Evolutionary conservation across 1,140 invertebrate genomes (phyloP).

Genomic region (Heliconius nattereri): DNA sequence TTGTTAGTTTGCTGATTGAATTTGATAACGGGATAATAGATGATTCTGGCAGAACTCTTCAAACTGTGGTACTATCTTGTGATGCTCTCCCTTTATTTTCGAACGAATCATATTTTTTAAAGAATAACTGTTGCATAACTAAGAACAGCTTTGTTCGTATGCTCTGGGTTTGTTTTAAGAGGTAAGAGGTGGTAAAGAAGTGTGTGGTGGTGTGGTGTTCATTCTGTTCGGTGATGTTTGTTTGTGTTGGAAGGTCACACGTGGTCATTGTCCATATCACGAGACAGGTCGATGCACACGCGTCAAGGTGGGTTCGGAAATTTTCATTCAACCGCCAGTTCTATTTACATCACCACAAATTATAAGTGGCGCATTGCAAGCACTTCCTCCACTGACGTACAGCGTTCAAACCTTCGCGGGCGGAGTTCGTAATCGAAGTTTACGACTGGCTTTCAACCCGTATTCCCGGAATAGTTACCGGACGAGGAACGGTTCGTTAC

Average conservation of each 20-base stretch:
- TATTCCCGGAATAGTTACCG: slow-evolving; percentile 56
- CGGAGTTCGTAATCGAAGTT: slow-evolving; percentile 49
- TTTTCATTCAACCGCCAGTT: slow-evolving; percentile 74
- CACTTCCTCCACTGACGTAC: slow-evolving; percentile 74
- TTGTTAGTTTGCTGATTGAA: slow-evolving; percentile 64
- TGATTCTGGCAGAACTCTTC: background rate
- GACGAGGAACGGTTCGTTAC: slow-evolving; percentile 52
- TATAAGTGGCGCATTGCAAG: slow-evolving; percentile 63
- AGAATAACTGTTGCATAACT: slow-evolving; percentile 43
- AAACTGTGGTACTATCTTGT: slow-evolving; percentile 19
- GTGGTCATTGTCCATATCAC: slow-evolving; percentile 64
- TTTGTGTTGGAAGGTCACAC: slow-evolving; percentile 69
- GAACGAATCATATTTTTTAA: slow-evolving; percentile 30
- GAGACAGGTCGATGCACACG: slow-evolving; percentile 73
- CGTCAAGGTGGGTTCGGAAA: slow-evolving; percentile 71
- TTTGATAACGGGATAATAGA: slow-evolving; percentile 48
- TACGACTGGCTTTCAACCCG: slow-evolving; percentile 47
- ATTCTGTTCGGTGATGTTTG: slow-evolving; percentile 60
- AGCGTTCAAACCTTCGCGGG: slow-evolving; percentile 62
- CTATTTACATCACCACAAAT: slow-evolving; percentile 75
- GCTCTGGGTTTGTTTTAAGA: slow-evolving; percentile 21
- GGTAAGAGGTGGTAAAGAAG: slow-evolving; percentile 41
- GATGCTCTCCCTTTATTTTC: background rate
- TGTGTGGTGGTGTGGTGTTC: slow-evolving; percentile 54
- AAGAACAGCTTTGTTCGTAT: slow-evolving; percentile 30